Evolutionary conservation across 2,888 invertebrate genomes (phyloP), one percentile per base, ranked within the genome.

Genomic region (Mamestra brassicae): DNA sequence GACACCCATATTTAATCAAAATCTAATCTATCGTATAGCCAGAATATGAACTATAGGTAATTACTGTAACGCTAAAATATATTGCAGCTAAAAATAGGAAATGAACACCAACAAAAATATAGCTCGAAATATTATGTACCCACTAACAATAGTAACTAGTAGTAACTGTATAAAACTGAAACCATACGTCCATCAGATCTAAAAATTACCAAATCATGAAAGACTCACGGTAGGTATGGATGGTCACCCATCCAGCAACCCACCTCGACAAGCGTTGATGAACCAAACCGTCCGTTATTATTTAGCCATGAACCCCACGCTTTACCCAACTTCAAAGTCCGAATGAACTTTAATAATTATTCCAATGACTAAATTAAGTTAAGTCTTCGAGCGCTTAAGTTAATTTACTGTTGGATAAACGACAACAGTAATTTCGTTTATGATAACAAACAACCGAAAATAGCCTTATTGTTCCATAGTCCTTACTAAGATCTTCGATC

Each of bases 371-470:
- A 42, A 58, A 69, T 76, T 70, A 69, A 62, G n/a, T 64, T 61
- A 57, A 45, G 34, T 42, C 67, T 74, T 64, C 52, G 64, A 76
- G 50, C 45, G 26, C 55, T 60, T 45, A 67, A 77, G 66, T 67
- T 57, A 82, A 61, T 80, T 80, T 61, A 38, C 36, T 68, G 34
- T 68, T 82, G 34, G 60, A 61, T 77, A 64, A 76, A 81, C n/a
- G 71, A 77, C 63, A 80, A 77, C 60, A 67, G 60, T 67, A 68
- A 77, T 68, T 82, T 77, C 5, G 34, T 54, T 77, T 71, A 57
- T 47, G 15, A 11, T 61, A 67, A 64, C 55, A 70, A 71, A 71
- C 60, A 61, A 47, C 63, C 42, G 17, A 60, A 71, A 57, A 65
- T 77, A 65, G 58, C 64, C 36, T 8, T 42, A 38, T 52, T 66